Percentiles rank a stretch among this genome's conserved stretches.
Evolutionary conservation across 2,113 vertebrate species (phyloP).

Genomic region (Xenus cinereus): DNA sequence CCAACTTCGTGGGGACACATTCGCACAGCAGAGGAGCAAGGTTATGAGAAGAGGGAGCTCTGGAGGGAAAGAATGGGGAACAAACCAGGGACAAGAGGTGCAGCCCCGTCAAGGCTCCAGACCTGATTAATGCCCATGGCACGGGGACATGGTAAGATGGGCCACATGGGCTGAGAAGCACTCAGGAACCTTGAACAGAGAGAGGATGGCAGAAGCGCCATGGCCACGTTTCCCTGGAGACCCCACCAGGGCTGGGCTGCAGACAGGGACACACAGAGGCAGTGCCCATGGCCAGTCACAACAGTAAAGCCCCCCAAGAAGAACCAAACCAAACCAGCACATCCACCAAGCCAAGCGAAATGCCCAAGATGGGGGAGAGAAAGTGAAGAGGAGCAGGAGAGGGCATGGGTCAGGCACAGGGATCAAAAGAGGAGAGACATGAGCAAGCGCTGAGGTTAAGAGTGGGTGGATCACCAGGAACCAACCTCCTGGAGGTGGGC

Average conservation of each 20-base stretch:
- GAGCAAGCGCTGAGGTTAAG: background rate
- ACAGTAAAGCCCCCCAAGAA: background rate
- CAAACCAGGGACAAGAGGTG: fast-evolving
- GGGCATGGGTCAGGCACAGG: background rate
- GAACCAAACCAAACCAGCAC: background rate
- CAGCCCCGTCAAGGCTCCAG: background rate
- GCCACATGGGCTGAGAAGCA: background rate
- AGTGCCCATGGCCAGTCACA: fast-evolving
- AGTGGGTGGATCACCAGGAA: background rate
- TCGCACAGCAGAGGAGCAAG: background rate
- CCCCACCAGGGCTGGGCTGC: background rate
- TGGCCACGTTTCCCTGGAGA: background rate
- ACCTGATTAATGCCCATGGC: background rate
- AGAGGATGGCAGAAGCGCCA: background rate
- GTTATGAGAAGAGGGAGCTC: background rate
- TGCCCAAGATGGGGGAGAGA: background rate
- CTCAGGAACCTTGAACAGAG: fast-evolving
- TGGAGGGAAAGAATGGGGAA: background rate
- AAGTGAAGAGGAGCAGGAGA: background rate
- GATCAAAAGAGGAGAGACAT: background rate
- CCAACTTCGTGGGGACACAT: fast-evolving
- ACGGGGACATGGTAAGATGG: fast-evolving
- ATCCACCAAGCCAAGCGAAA: background rate
- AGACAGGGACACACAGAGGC: fast-evolving
- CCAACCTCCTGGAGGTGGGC: background rate